A percentile compares a stretch with the other conserved stretches of the same genome.
Conservation (phyloP, 2,797 vertebrate species). For the Manis crassicaudata region DNA sequence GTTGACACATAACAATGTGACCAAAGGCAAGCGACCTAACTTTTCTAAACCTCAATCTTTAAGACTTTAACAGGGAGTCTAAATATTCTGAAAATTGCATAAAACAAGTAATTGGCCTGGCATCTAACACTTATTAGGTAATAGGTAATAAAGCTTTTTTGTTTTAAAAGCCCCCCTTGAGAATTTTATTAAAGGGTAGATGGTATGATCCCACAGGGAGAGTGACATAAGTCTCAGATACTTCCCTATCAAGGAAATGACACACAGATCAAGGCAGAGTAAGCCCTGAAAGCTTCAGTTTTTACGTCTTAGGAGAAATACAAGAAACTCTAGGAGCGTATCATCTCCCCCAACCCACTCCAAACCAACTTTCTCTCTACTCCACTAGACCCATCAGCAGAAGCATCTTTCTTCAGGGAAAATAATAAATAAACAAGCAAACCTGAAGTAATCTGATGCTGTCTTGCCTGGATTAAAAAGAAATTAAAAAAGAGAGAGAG, state of each 20-base stretch:
- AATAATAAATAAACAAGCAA: background rate
- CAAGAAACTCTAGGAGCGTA: background rate
- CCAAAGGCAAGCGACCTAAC: background rate
- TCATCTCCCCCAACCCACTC: background rate
- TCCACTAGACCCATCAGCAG: background rate
- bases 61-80: background rate
- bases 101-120: background rate
- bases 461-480: background rate
- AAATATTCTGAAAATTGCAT: conserved; percentile 25
- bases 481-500: background rate
- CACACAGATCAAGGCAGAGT: background rate
- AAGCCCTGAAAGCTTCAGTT: background rate
- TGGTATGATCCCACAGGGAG: background rate
- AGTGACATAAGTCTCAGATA: background rate
- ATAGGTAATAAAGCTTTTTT: background rate
- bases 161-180: background rate
- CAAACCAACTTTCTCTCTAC: background rate
- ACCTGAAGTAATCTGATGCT: background rate
- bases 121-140: background rate
- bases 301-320: background rate
- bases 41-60: background rate
- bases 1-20: background rate
- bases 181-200: background rate
- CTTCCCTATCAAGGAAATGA: background rate
- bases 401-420: background rate